Percentiles rank a stretch among this genome's conserved stretches.
These are phyloP conservation scores for Dolichoris vasculosae DNA, from an alignment of 1,140 invertebrate genomes.

Conservation along the genomic window DNA sequence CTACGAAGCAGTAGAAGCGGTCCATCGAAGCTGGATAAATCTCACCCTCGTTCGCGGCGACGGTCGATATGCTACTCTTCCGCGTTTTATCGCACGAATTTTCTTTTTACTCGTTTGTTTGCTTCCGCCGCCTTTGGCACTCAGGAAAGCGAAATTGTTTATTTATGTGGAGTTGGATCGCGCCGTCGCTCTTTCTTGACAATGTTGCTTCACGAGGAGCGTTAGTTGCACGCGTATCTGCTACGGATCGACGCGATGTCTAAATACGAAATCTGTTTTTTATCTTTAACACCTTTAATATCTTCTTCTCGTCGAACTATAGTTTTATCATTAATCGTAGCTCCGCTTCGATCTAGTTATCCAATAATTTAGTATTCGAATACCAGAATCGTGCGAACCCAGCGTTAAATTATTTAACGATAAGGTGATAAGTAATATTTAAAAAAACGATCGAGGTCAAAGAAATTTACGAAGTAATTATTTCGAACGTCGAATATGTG, in stretches of 20 bases:
- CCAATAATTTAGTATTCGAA: too few species aligned
- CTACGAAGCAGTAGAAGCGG: not conserved
- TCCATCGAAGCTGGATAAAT: constrained; percentile 4
- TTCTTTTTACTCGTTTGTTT: not conserved
- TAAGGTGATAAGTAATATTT: too few species aligned
- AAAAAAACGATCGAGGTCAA: too few species aligned
- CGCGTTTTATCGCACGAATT: not conserved
- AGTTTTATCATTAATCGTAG: too few species aligned
- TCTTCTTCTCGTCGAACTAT: too few species aligned
- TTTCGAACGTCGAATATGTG: too few species aligned
- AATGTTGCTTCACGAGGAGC: not conserved
- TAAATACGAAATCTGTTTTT: constrained; percentile 1
- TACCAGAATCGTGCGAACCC: too few species aligned
- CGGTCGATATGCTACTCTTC: not conserved
- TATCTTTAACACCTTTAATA: too few species aligned
- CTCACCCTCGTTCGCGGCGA: not conserved
- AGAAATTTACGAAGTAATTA: too few species aligned
- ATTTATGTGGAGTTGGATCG: not conserved
- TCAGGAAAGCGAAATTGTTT: not conserved
- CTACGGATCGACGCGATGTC: not conserved
- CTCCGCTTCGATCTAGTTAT: too few species aligned
- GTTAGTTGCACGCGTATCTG: not conserved
- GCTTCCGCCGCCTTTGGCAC: not conserved
- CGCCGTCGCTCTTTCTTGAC: not conserved
- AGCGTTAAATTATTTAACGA: too few species aligned